phyloP scores from a whole-genome alignment of 2,113 vertebrate genomes.

The Steatornis caripensis region DNA sequence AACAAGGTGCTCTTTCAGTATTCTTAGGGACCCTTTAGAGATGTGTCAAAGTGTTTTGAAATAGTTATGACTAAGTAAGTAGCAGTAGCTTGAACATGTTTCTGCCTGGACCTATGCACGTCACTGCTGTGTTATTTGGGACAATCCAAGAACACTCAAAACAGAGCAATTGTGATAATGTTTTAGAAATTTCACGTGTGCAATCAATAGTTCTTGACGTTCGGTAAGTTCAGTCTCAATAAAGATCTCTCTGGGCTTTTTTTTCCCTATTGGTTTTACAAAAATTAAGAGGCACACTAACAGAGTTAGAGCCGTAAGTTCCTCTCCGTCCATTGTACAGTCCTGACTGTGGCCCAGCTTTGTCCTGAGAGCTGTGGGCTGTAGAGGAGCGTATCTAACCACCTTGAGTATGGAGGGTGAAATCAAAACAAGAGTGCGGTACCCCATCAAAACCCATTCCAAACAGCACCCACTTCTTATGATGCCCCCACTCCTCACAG shows the following conservation, averaged over 20 bases:
- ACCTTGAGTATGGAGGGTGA: background rate
- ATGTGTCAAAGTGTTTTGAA: background rate
- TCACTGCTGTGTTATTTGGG: background rate
- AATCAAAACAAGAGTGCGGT: background rate
- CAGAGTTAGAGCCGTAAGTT: background rate
- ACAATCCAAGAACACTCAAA: background rate
- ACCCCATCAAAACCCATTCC: background rate
- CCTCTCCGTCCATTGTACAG: background rate
- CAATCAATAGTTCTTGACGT: background rate
- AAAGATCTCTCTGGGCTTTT: background rate
- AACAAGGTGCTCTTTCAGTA: background rate
- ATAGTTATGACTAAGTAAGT: background rate
- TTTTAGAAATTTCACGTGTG: background rate
- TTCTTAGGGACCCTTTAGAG: background rate
- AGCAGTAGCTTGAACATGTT: background rate
- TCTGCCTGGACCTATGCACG: background rate
- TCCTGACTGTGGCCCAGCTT: background rate
- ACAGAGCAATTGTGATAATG: fast-evolving
- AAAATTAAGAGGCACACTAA: background rate
- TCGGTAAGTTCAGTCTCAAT: background rate
- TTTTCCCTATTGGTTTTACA: background rate
- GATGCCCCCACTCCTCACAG: background rate
- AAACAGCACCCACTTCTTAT: background rate
- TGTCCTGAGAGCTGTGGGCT: background rate
- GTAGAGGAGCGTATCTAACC: too few species aligned